Base-by-base conservation (phyloP, 2,797 vertebrate species). In the Oophaga sylvatica region DNA sequence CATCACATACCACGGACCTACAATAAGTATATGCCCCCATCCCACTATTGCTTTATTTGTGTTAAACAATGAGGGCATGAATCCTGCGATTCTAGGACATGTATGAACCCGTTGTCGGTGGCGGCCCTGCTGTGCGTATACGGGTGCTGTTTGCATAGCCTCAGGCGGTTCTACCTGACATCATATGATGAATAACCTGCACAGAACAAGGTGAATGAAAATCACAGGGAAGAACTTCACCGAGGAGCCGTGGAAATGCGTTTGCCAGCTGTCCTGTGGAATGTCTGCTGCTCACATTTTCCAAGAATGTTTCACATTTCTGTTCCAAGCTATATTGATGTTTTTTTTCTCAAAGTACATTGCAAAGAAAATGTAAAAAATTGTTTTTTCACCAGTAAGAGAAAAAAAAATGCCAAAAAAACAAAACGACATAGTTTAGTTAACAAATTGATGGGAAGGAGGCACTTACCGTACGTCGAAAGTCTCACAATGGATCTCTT, bases 281-380 rank as follows among this genome's bases (percentile, higher is more conserved):
- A 89, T 86, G 80, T 77, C 31, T 56, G 16, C 31, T 68, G 56
- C 53, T 89, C 88, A 89, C 13, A 79, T 89, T 89, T 89, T 89
- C 88, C 88, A 83, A 56, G 84, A 89, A 89, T 87, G 80, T 73
- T 89, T 86, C 73, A 70, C 41, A 31, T 87, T 89, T 89, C 80
- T 86, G 60, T 86, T 87, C 88, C 84, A 89, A 86, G 41, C 84
- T 89, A 80, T 41, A 83, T 60, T 73, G 45, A 83, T 89, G 75
- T 86, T 89, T 79, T 89, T 89, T 79, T 83, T 76, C 63, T 89
- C 20, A 63, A 45, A 60, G 80, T 62, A 82, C 59, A 31, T 62
- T 70, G 80, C 80, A 71, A 83, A 31, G 65, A 41, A 81, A 82
- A 85, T 82, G 63, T 86, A 77, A 59, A 77, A 81, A 59, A 9